A percentile compares a stretch with the other conserved stretches of the same genome.
These are phyloP conservation scores for Cairina moschata DNA, from an alignment of 2,113 vertebrate species.

Conservation along the genomic window DNA sequence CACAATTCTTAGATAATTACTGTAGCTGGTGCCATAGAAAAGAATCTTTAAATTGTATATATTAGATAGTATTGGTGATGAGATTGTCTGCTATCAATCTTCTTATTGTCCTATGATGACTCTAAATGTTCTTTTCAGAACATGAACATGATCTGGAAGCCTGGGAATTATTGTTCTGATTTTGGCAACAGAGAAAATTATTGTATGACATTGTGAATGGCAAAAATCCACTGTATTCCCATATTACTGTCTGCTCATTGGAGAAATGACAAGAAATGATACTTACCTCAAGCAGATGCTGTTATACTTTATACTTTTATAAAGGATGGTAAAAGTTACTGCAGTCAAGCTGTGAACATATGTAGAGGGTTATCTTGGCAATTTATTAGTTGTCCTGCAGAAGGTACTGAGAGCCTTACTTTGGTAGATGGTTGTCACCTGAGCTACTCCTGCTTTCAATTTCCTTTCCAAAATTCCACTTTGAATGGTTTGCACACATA, in stretches of 20 bases:
- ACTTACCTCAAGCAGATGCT: not conserved
- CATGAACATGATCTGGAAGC: not conserved
- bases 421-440: not conserved
- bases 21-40: not conserved
- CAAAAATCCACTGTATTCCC: not conserved
- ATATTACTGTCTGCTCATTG: not conserved
- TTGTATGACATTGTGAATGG: not conserved
- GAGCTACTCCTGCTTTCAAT: not conserved
- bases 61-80: not conserved
- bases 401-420: not conserved
- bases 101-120: conserved; percentile 41
- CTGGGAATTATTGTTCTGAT: not conserved
- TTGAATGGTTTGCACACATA: not conserved
- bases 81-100: conserved; percentile 26
- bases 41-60: not conserved
- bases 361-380: not conserved
- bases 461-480: not conserved
- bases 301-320: not conserved
- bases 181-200: conserved; percentile 11
- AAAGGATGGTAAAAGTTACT: not conserved
- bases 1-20: not conserved
- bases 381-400: not conserved
- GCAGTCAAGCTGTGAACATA: not conserved
- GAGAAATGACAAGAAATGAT: not conserved
- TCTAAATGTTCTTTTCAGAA: conserved; percentile 28